Evolutionary conservation across 2,113 vertebrate genomes (phyloP).

Genomic region (Hippolais icterina): DNA sequence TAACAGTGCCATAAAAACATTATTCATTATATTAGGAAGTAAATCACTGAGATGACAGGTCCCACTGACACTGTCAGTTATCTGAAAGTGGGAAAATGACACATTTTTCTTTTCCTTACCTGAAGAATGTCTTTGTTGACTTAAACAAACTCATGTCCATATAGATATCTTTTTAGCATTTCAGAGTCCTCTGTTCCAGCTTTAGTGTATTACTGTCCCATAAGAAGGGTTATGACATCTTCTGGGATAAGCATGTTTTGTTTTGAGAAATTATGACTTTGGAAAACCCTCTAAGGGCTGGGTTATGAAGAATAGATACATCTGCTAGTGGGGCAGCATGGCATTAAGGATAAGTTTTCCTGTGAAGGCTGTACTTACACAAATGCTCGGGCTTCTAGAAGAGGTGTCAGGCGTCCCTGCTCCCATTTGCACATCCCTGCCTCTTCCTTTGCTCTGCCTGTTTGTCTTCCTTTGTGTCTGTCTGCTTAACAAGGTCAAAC

Average conservation of each 20-base stretch:
- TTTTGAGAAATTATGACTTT: neutral
- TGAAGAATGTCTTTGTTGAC: neutral
- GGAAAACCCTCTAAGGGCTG: neutral
- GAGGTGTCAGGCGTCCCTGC: rapidly evolving
- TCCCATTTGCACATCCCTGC: neutral
- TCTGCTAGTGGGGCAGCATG: neutral
- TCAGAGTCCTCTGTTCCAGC: neutral
- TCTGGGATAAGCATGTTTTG: neutral
- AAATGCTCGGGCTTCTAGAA: neutral
- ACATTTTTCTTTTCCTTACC: neutral
- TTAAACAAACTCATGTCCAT: neutral
- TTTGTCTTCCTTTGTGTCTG: neutral
- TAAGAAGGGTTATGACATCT: neutral
- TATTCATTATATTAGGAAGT: neutral
- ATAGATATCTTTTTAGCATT: neutral
- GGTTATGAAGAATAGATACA: neutral
- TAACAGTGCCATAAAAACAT: neutral
- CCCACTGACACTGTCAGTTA: neutral
- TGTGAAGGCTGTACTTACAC: neutral
- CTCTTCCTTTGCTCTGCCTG: neutral
- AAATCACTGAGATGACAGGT: neutral
- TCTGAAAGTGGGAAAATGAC: neutral
- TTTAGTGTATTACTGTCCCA: neutral
- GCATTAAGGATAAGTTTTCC: neutral
- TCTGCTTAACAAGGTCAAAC: neutral